Base-by-base conservation (phyloP, 2,888 invertebrate genomes). In the Aricia artaxerxes region DNA sequence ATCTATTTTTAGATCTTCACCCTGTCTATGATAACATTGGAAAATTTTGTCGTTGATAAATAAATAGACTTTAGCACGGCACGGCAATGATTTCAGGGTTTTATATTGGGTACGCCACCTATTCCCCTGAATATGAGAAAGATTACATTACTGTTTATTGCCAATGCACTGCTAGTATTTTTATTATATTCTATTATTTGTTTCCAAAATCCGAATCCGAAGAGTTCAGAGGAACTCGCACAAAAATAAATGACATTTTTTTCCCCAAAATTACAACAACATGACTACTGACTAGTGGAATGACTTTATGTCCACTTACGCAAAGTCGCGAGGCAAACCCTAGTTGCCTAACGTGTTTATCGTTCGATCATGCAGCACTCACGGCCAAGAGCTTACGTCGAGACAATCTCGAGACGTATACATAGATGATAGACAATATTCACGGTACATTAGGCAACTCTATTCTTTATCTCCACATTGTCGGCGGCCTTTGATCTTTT, bases 401-500 rank as follows among this genome's bases (percentile, higher is more conserved):
- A 35, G 35, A 91, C 57, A 57, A 16, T 49, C 49, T 49, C 91
- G 91, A 91, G 92, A 91, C 88, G 87, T 35, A 57, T 11, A 49
- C 38, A 78, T 73, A 72, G 49, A 78, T 35, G 38, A 76, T 76
- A 57, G 49, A 78, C 49, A 57, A 76, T 76, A 57, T 76, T 76
- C 76, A 76, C 53, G 76, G 76, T 76, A 31, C 35, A 76, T 76
- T 76, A 76, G 53, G 53, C 57, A 76, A 76, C 53, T 53, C 49
- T 73, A 73, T 44, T 44, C 44, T 73, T 35, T 75, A 75, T 38
- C 73, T 73, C 73, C 11, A 24, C 76, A 69, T 69, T 69, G 69
- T 69, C 80, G 79, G 81, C 92, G 92, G 91, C 87, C 83, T 92
- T 92, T 93, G 92, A 92, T 88, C 88, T 91, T 86, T 87, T 87